Evolutionary conservation across 1,140 invertebrate genomes (phyloP).

Genomic region (Chelonus insularis): DNA sequence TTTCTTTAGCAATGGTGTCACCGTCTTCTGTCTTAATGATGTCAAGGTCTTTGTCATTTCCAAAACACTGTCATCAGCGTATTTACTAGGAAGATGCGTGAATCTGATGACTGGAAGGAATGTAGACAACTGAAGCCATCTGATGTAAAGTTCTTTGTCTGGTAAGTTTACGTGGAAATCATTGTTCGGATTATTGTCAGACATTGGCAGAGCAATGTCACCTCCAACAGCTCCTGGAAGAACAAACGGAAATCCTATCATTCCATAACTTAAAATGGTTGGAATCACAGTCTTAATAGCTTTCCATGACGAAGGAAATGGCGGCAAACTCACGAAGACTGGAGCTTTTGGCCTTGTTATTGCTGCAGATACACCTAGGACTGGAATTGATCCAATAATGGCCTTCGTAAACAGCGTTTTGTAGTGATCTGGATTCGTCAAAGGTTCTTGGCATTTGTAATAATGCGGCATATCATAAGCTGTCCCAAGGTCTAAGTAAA

Average conservation of each 20-base stretch:
- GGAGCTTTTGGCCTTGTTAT: conserved; percentile 79
- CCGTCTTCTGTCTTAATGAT: conserved; percentile 72
- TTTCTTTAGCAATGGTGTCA: conserved; percentile 75
- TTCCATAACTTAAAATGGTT: conserved; percentile 82
- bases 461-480: conserved; percentile 85
- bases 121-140: conserved; percentile 93
- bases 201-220: conserved; percentile 68
- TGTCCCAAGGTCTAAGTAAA: conserved; percentile 88
- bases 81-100: conserved; percentile 85
- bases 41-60: conserved; percentile 78
- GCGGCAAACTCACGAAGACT: conserved; percentile 83
- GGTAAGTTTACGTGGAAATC: conserved; percentile 68
- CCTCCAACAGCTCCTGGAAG: conserved; percentile 93
- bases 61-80: conserved; percentile 74
- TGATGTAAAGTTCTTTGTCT: conserved; percentile 84
- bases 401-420: conserved; percentile 73
- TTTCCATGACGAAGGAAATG: conserved; percentile 86
- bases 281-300: conserved; percentile 83
- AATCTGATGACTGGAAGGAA: conserved; percentile 91
- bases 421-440: conserved; percentile 81
- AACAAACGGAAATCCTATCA: conserved; percentile 88
- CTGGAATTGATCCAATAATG: conserved; percentile 66
- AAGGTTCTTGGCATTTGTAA: conserved; percentile 72
- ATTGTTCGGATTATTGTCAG: conserved; percentile 59
- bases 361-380: conserved; percentile 83